Evolutionary conservation across 1,140 invertebrate genomes (phyloP).

Genomic region (Agrilus planipennis): DNA sequence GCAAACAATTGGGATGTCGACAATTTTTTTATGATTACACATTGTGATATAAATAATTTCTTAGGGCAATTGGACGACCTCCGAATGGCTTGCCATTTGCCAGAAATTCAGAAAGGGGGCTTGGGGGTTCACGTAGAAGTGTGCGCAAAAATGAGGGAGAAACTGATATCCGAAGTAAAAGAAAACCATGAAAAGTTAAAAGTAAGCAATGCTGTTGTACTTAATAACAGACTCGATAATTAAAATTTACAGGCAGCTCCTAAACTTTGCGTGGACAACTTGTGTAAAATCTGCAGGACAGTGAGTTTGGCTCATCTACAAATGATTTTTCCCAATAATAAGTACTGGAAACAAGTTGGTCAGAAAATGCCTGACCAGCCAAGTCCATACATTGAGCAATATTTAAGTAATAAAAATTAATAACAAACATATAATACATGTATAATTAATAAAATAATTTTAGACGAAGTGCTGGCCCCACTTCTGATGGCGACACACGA

Average conservation of each 20-base stretch:
- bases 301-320: slow-evolving; percentile 62
- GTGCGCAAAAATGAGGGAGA: slow-evolving; percentile 62
- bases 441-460: slow-evolving; percentile 13
- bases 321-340: slow-evolving; percentile 57
- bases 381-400: slow-evolving; percentile 46
- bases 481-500: slow-evolving; percentile 61
- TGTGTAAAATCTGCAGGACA: slow-evolving; percentile 57
- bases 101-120: slow-evolving; percentile 37
- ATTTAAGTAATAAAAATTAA: slow-evolving; percentile 40
- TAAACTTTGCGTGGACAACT: slow-evolving; percentile 51
- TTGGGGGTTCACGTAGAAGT: slow-evolving; percentile 44
- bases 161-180: slow-evolving; percentile 62
- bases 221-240: slow-evolving; percentile 1
- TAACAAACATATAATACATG: neutral
- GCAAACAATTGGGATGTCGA: slow-evolving; percentile 62
- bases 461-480: slow-evolving; percentile 61
- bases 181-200: slow-evolving; percentile 58
- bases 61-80: slow-evolving; percentile 49
- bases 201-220: slow-evolving; percentile 34
- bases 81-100: slow-evolving; percentile 48
- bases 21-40: slow-evolving; percentile 37
- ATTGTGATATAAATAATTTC: slow-evolving; percentile 54
- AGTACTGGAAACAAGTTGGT: slow-evolving; percentile 46
- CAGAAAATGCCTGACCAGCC: slow-evolving; percentile 32
- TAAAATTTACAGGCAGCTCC: slow-evolving; percentile 44